A percentile compares a stretch with the other conserved stretches of the same genome.
Evolutionary conservation across 23 tunicate species (phyloP).

Genomic region (Halocynthia aurantium): DNA sequence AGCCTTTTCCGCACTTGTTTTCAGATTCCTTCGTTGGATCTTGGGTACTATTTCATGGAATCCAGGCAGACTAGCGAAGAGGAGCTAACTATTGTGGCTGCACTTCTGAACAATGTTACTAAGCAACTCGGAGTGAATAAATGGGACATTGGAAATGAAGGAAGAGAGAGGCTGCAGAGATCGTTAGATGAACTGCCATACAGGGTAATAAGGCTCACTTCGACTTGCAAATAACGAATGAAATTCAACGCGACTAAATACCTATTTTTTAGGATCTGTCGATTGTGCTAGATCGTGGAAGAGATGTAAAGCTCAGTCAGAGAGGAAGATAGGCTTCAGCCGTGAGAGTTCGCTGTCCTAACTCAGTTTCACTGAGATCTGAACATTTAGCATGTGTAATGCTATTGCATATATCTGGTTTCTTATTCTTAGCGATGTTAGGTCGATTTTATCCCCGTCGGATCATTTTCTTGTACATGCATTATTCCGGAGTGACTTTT

Average conservation of each 20-base stretch:
- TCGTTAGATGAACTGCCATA: slow-evolving; percentile 4
- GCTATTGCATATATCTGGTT: no score
- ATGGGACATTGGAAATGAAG: slow-evolving; percentile 1
- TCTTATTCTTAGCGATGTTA: no score
- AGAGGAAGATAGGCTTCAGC: no score
- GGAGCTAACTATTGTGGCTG: neutral
- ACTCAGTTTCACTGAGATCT: no score
- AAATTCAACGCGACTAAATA: neutral
- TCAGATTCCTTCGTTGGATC: slow-evolving; percentile 1
- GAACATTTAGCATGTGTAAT: no score
- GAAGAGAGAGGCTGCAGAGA: neutral
- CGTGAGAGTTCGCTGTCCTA: no score
- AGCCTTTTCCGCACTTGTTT: no score
- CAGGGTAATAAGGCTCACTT: neutral
- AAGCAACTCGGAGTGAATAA: slow-evolving; percentile 5
- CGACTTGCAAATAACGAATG: neutral
- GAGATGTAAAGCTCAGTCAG: neutral
- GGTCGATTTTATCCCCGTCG: no score
- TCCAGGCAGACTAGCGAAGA: neutral
- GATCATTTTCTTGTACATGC: no score
- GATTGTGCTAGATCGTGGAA: slow-evolving; percentile 9
- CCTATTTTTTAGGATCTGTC: neutral
- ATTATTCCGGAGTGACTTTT: no score
- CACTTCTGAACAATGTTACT: neutral
- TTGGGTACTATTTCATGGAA: neutral